A percentile compares a stretch with the other conserved stretches of the same genome.
phyloP scores from a whole-genome alignment of 1,140 invertebrate genomes.

The Palaemon carinicauda region DNA sequence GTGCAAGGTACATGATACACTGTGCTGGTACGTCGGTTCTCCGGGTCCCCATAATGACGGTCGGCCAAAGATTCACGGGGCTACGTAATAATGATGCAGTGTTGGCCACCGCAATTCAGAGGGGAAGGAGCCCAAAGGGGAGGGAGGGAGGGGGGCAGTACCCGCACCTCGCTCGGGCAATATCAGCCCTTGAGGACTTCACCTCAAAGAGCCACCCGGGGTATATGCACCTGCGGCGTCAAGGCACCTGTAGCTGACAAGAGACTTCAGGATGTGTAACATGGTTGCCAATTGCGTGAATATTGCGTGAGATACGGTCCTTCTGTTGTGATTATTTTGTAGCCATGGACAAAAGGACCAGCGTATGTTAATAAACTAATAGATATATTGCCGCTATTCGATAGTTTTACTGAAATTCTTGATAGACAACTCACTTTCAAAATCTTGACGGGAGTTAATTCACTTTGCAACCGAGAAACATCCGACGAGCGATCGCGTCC shows the following conservation, averaged over 20 bases:
- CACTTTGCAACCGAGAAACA: too few relatives aligned
- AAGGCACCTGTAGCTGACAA: not conserved
- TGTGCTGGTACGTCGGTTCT: conserved; percentile 38
- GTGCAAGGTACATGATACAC: conserved; percentile 32
- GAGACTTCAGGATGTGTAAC: conserved; percentile 50
- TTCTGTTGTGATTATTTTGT: too few relatives aligned
- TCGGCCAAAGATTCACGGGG: conserved; percentile 54
- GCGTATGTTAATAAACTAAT: too few relatives aligned
- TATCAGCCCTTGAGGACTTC: conserved; percentile 36
- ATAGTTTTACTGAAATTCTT: too few relatives aligned
- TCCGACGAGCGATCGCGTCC: not conserved
- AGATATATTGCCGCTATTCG: too few relatives aligned
- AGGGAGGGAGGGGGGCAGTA: conserved; percentile 12
- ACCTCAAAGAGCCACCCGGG: conserved; percentile 7
- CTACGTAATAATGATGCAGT: conserved; percentile 45
- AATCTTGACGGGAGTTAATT: too few relatives aligned
- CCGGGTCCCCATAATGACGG: conserved; percentile 51
- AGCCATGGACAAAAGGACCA: too few relatives aligned
- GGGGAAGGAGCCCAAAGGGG: too few relatives aligned
- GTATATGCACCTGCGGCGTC: conserved; percentile 2
- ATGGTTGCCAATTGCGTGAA: conserved; percentile 56
- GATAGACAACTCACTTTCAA: too few relatives aligned
- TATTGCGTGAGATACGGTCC: conserved; percentile 22
- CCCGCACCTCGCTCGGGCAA: conserved; percentile 20
- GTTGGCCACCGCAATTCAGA: too few relatives aligned